Evolutionary conservation across 2,113 vertebrate genomes (phyloP).

Genomic region (Clarias batrachus): DNA sequence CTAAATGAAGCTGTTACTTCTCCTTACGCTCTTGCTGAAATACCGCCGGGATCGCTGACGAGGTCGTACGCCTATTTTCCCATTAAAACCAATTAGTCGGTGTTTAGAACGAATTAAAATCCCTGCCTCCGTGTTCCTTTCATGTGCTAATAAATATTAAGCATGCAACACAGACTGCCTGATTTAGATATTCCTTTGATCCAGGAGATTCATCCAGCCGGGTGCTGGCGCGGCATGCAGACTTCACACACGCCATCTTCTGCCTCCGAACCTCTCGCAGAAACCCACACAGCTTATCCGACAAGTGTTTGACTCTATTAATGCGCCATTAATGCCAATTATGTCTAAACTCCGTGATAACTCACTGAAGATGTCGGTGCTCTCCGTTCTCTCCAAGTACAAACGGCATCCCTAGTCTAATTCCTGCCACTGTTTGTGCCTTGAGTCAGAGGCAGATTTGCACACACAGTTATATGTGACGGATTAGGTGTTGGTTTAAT

Average conservation of each 20-base stretch:
- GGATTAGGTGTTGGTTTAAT: background rate
- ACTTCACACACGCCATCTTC: background rate
- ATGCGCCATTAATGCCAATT: background rate
- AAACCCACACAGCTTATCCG: background rate
- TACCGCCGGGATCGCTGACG: slow-evolving; percentile 51
- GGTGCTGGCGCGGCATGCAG: background rate
- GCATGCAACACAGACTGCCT: slow-evolving; percentile 19
- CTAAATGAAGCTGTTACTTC: slow-evolving; percentile 61
- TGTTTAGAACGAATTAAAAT: slow-evolving; percentile 49
- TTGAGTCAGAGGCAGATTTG: background rate
- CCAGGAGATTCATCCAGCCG: slow-evolving; percentile 32
- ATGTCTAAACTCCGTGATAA: background rate
- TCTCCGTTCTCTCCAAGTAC: background rate
- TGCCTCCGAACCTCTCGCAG: background rate
- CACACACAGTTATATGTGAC: background rate
- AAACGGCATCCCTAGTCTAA: background rate
- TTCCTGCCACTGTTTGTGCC: background rate
- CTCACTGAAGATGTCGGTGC: background rate
- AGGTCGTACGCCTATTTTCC: slow-evolving; percentile 65
- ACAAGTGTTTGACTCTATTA: background rate
- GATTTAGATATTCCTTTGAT: slow-evolving; percentile 50
- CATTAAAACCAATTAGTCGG: slow-evolving; percentile 54
- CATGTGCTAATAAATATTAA: slow-evolving; percentile 45
- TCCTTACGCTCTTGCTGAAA: slow-evolving; percentile 20
- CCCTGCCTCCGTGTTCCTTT: slow-evolving; percentile 22